Evolutionary conservation across 2,113 vertebrate genomes (phyloP).

Genomic region (Steatornis caripensis): DNA sequence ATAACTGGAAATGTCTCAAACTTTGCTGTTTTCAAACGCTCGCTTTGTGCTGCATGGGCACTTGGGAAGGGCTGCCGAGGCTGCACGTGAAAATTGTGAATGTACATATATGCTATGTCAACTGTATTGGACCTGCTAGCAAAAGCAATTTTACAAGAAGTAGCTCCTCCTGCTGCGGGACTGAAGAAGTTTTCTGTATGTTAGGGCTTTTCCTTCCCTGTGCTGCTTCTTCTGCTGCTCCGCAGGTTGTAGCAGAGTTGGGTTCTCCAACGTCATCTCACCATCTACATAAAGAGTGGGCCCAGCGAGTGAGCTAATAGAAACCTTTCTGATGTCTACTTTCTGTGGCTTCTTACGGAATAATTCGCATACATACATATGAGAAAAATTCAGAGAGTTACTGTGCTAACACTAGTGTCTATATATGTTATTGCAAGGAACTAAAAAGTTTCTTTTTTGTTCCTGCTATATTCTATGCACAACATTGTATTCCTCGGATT

Average conservation of each 20-base stretch:
- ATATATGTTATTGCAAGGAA: neutral
- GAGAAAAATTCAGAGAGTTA: neutral
- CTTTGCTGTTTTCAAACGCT: neutral
- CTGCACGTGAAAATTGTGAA: neutral
- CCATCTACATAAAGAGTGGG: neutral
- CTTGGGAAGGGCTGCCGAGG: neutral
- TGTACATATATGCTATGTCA: fast-evolving
- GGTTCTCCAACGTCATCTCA: neutral
- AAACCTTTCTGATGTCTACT: neutral
- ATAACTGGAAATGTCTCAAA: neutral
- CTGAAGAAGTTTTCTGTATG: neutral
- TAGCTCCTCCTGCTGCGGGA: neutral
- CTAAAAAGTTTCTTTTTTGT: neutral
- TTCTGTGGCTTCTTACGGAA: neutral
- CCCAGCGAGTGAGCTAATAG: neutral
- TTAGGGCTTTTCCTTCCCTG: neutral
- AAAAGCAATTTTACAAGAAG: neutral
- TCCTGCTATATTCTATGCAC: neutral
- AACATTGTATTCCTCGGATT: neutral
- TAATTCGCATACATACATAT: neutral
- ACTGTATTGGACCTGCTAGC: neutral
- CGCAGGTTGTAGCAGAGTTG: neutral
- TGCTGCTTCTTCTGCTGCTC: neutral
- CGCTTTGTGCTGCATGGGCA: neutral
- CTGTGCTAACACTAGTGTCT: neutral